Percentiles rank a stretch among this genome's conserved stretches.
Conservation (phyloP, 2,888 invertebrate genomes). For the Ochropleura plecta region DNA sequence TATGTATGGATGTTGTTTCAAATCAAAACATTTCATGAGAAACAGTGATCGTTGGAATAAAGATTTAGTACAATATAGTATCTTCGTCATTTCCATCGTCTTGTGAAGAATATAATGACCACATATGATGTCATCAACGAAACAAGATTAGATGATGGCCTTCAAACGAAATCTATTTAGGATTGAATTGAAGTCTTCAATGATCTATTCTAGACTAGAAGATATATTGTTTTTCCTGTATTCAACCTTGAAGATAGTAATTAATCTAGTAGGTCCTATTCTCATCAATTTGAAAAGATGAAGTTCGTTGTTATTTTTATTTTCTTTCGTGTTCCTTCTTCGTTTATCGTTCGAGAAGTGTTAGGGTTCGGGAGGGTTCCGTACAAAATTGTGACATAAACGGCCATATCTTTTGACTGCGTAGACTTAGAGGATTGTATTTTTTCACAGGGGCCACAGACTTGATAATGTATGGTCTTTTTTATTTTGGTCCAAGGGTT, state of each 20-base stretch:
- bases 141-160: constrained; percentile 3
- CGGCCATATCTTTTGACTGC: too few relatives aligned
- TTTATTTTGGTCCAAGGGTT: too few relatives aligned
- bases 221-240: constrained; percentile 6
- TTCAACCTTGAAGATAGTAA: constrained; percentile 5
- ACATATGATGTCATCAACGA: constrained; percentile 5
- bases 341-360: not conserved
- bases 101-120: not conserved
- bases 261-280: not conserved
- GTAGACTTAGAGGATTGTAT: too few relatives aligned
- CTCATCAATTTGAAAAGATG: not conserved
- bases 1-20: not conserved
- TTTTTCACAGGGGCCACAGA: too few relatives aligned
- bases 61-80: not conserved
- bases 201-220: not conserved
- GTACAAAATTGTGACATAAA: too few relatives aligned
- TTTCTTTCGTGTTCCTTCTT: not conserved
- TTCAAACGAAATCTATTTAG: constrained; percentile 19
- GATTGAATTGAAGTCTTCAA: not conserved
- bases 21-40: not conserved
- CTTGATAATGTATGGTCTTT: too few relatives aligned
- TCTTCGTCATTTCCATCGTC: not conserved
- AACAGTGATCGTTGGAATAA: not conserved
- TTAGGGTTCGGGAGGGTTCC: too few relatives aligned
- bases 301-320: not conserved